Evolutionary conservation across 2,113 vertebrate species (phyloP), one percentile per base, ranked within the genome.

Genomic region (Callospermophilus lateralis): DNA sequence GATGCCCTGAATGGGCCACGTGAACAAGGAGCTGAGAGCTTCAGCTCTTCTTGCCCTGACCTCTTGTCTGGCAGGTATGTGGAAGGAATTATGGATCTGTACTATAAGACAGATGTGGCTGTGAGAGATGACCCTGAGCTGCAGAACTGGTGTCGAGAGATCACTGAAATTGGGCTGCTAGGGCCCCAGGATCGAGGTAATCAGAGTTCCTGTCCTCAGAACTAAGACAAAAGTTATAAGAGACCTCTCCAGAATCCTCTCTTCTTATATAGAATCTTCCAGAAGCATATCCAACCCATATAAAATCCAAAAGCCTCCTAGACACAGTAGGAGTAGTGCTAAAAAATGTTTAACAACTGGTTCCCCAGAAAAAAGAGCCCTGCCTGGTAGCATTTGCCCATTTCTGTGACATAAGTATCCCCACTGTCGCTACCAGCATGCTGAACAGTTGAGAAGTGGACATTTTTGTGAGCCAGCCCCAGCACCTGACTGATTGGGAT

Each of bases 131-230:
- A 99, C 78, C 0, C 68, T 0, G 98, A 99, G 87, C 97, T 99
- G 39, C 99, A 99, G 96, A 89, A 16, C n/a, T 99, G 98, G 99
- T 97, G 98, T 76, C 24, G 0, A 4, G 99, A 99, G 63, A 98
- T 99, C 96, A 97, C 93, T 12, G 95, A 95, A 17, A 22, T 79
- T 4, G 95, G 96, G 37, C 81, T 97, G 61, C 77, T 0, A 11
- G 94, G 97, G 3, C 97, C 96, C 20, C 96, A 97, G 88, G 85
- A 94, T 24, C 34, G 37, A 90, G 97, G 97, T 96, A 17, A 65
- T 48, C 34, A 11, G 13, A 42, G 45, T 17, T n/a, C 45, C 19
- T 22, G 7, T 8, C 26, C 37, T 24, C 19, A 88, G 73, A 74
- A 13, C 26, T 42, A 51, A 87, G 79, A 19, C 7, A 1, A 24